Conservation (phyloP, 2,888 invertebrate species). For the Oligia latruncula region DNA sequence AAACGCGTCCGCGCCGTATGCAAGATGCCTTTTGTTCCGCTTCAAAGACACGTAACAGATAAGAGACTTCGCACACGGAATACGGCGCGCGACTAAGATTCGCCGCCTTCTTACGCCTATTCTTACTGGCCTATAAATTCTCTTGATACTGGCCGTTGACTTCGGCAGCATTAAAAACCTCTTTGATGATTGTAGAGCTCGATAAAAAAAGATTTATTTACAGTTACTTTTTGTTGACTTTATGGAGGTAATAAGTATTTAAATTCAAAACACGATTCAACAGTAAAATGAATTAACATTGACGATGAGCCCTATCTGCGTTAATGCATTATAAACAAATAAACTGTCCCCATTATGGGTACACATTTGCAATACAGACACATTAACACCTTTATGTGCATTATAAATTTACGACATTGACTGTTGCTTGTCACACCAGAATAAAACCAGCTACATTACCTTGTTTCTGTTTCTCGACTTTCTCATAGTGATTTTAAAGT, state of each 20-base stretch:
- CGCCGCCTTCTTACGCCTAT: slow-evolving; percentile 31
- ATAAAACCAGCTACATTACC: slow-evolving; percentile 47
- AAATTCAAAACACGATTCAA: slow-evolving; percentile 49
- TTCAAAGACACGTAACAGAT: slow-evolving; percentile 58
- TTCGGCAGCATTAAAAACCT: slow-evolving; percentile 42
- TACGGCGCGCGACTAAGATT: slow-evolving; percentile 27
- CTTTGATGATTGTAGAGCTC: slow-evolving; percentile 35
- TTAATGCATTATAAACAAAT: slow-evolving; percentile 28
- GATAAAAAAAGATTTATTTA: slow-evolving; percentile 44
- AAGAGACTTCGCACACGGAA: slow-evolving; percentile 58
- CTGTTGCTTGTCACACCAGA: slow-evolving; percentile 27
- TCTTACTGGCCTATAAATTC: slow-evolving; percentile 33
- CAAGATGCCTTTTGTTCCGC: slow-evolving; percentile 50
- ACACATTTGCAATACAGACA: slow-evolving; percentile 50
- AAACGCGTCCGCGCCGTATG: slow-evolving; percentile 25
- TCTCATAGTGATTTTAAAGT: slow-evolving; percentile 43
- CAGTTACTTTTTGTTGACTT: slow-evolving; percentile 41
- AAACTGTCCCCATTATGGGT: slow-evolving; percentile 20
- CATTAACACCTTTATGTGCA: slow-evolving; percentile 56
- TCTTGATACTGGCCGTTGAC: slow-evolving; percentile 41
- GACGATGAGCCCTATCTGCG: slow-evolving; percentile 36
- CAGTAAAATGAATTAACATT: slow-evolving; percentile 53
- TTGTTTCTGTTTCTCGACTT: slow-evolving; percentile 27
- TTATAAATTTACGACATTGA: slow-evolving; percentile 52
- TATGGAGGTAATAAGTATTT: slow-evolving; percentile 8